A percentile compares a stretch with the other conserved stretches of the same genome.
These are phyloP conservation scores for Gulo gulo DNA, from an alignment of 2,113 vertebrate genomes.

Conservation along the genomic window DNA sequence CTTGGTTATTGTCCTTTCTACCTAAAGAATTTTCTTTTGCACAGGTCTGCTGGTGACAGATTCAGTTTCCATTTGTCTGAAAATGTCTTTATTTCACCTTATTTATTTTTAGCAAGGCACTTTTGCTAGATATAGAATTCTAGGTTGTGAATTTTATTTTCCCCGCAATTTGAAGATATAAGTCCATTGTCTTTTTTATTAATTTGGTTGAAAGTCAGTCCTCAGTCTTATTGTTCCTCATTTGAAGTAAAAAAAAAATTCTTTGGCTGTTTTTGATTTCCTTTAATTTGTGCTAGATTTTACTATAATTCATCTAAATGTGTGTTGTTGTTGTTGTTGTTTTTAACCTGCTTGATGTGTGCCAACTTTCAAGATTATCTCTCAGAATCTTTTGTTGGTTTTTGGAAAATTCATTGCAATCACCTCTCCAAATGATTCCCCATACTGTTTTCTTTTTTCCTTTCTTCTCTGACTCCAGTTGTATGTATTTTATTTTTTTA, in stretches of 20 bases:
- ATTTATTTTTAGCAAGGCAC: background rate
- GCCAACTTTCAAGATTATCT: background rate
- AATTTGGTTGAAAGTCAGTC: background rate
- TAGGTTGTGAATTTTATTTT: background rate
- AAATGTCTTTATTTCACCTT: background rate
- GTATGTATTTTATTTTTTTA: background rate
- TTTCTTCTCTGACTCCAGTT: background rate
- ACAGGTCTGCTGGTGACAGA: background rate
- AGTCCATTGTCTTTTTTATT: background rate
- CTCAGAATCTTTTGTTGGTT: background rate
- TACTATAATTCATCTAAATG: background rate
- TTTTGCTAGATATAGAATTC: constrained; percentile 1
- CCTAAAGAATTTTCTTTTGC: background rate
- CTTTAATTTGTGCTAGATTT: background rate
- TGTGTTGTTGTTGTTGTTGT: background rate
- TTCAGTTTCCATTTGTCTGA: background rate
- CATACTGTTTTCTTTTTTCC: background rate
- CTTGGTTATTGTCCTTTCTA: background rate
- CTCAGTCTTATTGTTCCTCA: background rate
- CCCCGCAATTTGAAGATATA: background rate
- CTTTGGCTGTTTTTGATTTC: background rate
- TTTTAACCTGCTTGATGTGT: background rate
- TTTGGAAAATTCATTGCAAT: background rate
- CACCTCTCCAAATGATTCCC: background rate
- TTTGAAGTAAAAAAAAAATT: background rate